These are phyloP conservation scores for Chroicocephalus ridibundus DNA, from an alignment of 2,113 vertebrate species.

Conservation along the genomic window DNA sequence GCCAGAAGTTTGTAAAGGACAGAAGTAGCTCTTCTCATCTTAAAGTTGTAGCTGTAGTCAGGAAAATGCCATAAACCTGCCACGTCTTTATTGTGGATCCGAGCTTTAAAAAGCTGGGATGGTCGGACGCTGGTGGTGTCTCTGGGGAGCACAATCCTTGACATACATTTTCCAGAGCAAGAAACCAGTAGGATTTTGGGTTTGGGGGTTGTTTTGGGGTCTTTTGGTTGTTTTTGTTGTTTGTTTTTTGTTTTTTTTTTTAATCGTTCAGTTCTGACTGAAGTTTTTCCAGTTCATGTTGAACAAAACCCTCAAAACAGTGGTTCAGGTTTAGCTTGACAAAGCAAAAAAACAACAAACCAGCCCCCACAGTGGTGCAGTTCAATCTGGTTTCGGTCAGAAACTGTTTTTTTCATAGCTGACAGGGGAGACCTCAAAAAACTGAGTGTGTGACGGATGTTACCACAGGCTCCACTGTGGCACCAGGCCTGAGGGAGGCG, in stretches of 20 bases:
- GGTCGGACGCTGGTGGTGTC: not conserved
- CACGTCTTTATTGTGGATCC: too few species aligned
- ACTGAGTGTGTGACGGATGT: fast-evolving
- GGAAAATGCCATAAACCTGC: not conserved
- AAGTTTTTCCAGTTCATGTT: not conserved
- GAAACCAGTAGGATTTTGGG: not conserved
- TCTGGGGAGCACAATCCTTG: not conserved
- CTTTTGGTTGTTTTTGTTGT: too few species aligned
- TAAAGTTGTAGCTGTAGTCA: not conserved
- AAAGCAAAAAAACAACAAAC: too few species aligned
- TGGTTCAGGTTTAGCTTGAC: not conserved
- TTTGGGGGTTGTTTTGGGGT: too few species aligned
- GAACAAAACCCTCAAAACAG: not conserved
- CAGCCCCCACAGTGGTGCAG: not conserved
- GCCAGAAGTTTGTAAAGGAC: not conserved
- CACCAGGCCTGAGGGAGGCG: not conserved
- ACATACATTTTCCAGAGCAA: not conserved
- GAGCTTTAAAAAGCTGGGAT: not conserved
- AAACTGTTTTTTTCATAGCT: not conserved
- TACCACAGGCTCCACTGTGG: fast-evolving
- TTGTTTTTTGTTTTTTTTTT: not conserved
- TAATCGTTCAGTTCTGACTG: not conserved
- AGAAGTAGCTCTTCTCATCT: not conserved
- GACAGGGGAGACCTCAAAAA: not conserved
- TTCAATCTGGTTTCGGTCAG: not conserved